phyloP scores from a whole-genome alignment of 2,797 vertebrate genomes.

The Enteromius argenteus region DNA sequence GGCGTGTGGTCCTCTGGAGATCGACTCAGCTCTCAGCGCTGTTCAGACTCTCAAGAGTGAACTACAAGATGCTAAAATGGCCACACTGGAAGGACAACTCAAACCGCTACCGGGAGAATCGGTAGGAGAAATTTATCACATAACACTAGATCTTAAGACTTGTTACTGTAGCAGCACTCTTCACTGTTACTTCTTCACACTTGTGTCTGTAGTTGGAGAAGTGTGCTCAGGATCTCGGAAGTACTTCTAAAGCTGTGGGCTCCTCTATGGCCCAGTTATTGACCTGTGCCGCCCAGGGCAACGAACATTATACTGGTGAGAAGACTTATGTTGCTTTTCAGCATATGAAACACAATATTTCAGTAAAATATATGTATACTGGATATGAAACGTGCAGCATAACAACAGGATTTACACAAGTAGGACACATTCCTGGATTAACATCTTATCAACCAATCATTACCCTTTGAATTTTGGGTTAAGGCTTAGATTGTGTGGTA shows the following conservation, averaged over 20 bases:
- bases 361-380: neutral
- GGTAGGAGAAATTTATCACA: constrained; percentile 74
- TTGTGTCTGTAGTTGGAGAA: constrained; percentile 87
- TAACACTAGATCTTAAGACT: neutral
- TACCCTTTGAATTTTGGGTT: neutral
- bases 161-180: neutral
- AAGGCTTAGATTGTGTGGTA: constrained; percentile 1
- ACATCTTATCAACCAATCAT: neutral
- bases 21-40: constrained; percentile 93
- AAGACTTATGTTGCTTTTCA: neutral
- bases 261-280: constrained; percentile 98
- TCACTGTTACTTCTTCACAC: neutral
- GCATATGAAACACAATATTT: constrained; percentile 15
- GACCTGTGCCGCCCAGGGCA: constrained; percentile 97
- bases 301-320: constrained; percentile 97
- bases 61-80: constrained; percentile 97
- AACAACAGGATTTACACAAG: constrained; percentile 18
- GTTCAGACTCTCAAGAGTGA: constrained; percentile 94
- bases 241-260: constrained; percentile 96
- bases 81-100: constrained; percentile 88
- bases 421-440: neutral
- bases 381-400: neutral
- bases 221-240: constrained; percentile 96
- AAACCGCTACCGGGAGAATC: constrained; percentile 97
- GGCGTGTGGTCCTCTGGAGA: constrained; percentile 97